Conservation (phyloP, 2,797 vertebrate species). For the Nyctalus aviator region DNA sequence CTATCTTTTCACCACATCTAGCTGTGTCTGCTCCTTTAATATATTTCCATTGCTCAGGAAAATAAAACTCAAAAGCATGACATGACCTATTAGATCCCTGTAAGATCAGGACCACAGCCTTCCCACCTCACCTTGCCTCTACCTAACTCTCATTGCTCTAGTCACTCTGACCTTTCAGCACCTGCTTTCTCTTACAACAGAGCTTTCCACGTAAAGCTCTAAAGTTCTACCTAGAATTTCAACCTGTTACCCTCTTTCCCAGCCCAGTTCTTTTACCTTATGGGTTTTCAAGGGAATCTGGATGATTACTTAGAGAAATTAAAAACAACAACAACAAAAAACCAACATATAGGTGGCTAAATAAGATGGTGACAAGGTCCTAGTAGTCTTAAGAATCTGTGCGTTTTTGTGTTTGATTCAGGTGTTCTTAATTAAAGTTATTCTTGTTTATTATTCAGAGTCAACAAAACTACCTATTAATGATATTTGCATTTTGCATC, state of each 20-base stretch:
- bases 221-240: not conserved
- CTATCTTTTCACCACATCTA: not conserved
- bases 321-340: not conserved
- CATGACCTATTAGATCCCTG: fast-evolving
- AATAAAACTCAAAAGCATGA: not conserved
- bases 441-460: slow-evolving; percentile 86
- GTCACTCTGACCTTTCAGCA: not conserved
- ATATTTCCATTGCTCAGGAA: not conserved
- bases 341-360: too few species aligned
- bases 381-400: not conserved
- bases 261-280: not conserved
- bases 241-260: not conserved
- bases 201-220: not conserved
- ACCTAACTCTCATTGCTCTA: too few species aligned
- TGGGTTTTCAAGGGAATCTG: not conserved
- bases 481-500: slow-evolving; percentile 88
- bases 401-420: not conserved
- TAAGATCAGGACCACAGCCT: not conserved
- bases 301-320: not conserved
- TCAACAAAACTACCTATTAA: slow-evolving; percentile 88
- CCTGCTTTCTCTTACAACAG: not conserved
- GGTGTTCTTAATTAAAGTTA: not conserved
- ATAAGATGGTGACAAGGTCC: not conserved
- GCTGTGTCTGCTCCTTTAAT: not conserved
- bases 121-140: not conserved